Conservation (phyloP, 2,888 invertebrate species). For the Theretra japonica region DNA sequence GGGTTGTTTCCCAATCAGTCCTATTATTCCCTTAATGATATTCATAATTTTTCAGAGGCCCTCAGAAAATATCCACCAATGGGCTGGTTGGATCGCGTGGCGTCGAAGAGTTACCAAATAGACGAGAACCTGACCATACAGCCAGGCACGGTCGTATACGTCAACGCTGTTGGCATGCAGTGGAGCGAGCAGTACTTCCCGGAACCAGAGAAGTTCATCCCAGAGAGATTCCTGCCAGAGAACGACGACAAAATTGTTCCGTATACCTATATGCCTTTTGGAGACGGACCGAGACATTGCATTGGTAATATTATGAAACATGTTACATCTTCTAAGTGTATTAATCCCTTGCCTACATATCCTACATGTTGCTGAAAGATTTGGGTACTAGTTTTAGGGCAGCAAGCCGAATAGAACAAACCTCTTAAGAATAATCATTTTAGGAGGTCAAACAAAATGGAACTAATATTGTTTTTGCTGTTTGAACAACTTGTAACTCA, state of each 20-base stretch:
- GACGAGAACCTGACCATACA: conserved; percentile 50
- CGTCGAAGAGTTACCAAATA: conserved; percentile 44
- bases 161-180: conserved; percentile 50
- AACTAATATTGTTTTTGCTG: too few relatives aligned
- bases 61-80: conserved; percentile 50
- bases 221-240: conserved; percentile 80
- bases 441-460: too few relatives aligned
- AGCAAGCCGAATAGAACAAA: too few relatives aligned
- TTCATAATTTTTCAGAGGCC: conserved; percentile 42
- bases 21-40: too few relatives aligned
- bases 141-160: conserved; percentile 48
- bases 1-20: too few relatives aligned
- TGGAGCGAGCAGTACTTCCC: conserved; percentile 74
- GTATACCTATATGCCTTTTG: conserved; percentile 74
- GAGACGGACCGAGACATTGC: conserved; percentile 83
- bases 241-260: conserved; percentile 65
- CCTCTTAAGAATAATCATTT: too few relatives aligned
- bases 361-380: too few relatives aligned
- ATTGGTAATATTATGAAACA: conserved; percentile 76
- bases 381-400: too few relatives aligned
- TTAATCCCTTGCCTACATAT: too few relatives aligned
- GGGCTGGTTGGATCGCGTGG: conserved; percentile 51
- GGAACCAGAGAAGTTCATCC: conserved; percentile 80
- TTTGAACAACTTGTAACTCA: too few relatives aligned
- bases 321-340: neutral